Percentiles rank a stretch among this genome's conserved stretches.
Evolutionary conservation across 2,888 invertebrate genomes (phyloP).

Genomic region (Leucophora obtusa): DNA sequence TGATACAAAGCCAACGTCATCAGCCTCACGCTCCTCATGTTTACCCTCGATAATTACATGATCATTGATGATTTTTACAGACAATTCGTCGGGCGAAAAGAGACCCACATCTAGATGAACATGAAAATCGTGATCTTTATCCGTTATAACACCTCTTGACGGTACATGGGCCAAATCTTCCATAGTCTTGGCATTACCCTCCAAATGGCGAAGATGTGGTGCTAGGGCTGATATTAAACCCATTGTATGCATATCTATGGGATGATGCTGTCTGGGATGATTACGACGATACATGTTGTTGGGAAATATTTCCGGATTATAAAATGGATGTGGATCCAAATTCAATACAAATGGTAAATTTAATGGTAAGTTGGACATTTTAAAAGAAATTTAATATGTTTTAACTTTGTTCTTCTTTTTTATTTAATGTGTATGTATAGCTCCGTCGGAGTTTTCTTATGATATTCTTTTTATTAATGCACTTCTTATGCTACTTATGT

Average conservation of each 20-base stretch:
- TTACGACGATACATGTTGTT: slow-evolving; percentile 72
- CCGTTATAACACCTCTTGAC: slow-evolving; percentile 43
- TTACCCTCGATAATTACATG: slow-evolving; percentile 84
- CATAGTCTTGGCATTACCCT: slow-evolving; percentile 67
- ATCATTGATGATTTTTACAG: slow-evolving; percentile 83
- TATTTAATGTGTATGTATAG: slow-evolving; percentile 24
- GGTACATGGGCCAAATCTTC: slow-evolving; percentile 59
- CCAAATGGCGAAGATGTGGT: slow-evolving; percentile 71
- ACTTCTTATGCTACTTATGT: slow-evolving; percentile 5
- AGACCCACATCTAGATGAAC: slow-evolving; percentile 85
- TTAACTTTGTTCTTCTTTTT: slow-evolving; percentile 42
- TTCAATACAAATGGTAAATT: slow-evolving; percentile 74
- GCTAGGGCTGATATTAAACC: slow-evolving; percentile 73
- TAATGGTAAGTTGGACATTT: slow-evolving; percentile 73
- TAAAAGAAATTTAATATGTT: background rate
- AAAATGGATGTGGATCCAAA: slow-evolving; percentile 73
- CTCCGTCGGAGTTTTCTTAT: background rate
- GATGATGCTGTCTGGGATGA: slow-evolving; percentile 71
- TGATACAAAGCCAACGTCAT: slow-evolving; percentile 87
- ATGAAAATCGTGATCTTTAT: slow-evolving; percentile 82
- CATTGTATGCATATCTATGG: slow-evolving; percentile 72
- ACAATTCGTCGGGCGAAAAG: slow-evolving; percentile 85
- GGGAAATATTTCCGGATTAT: slow-evolving; percentile 74
- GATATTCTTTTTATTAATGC: background rate
- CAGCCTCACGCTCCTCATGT: slow-evolving; percentile 84